Percentiles rank a stretch among this genome's conserved stretches.
phyloP scores from a whole-genome alignment of 2,888 invertebrate genomes.

The Orthosia cruda region DNA sequence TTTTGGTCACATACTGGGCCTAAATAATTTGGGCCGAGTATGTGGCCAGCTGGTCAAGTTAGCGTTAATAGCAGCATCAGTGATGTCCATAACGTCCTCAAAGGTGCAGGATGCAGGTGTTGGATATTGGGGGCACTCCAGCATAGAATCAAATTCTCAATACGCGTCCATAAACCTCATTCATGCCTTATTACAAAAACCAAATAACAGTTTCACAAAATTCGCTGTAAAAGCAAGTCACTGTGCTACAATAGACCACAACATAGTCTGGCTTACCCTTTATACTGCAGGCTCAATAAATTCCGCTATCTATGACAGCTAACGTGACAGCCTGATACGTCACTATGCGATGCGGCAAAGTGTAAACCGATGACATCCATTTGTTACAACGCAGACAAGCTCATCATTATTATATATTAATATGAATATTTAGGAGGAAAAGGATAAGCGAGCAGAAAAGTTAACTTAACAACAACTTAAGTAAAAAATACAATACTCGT shows the following conservation, averaged over 20 bases:
- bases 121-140: too few species aligned
- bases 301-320: slow-evolving; percentile 65
- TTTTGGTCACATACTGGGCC: too few species aligned
- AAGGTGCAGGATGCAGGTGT: neutral
- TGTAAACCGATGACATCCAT: slow-evolving; percentile 69
- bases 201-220: neutral
- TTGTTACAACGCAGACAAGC: slow-evolving; percentile 62
- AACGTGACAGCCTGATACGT: slow-evolving; percentile 57
- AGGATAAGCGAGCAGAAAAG: too few species aligned
- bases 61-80: neutral
- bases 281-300: slow-evolving; percentile 51
- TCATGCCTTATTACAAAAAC: neutral
- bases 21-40: too few species aligned
- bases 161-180: neutral
- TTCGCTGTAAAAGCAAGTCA: slow-evolving; percentile 34
- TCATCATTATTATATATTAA: too few species aligned
- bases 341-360: slow-evolving; percentile 53
- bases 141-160: too few species aligned
- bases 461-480: too few species aligned
- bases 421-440: slow-evolving; percentile 19
- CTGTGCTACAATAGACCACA: slow-evolving; percentile 4
- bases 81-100: neutral
- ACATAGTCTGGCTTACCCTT: slow-evolving; percentile 13
- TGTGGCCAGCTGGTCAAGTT: too few species aligned
- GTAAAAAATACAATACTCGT: neutral